phyloP scores from a whole-genome alignment of 2,888 invertebrate species.

The Oeneis ivallda region DNA sequence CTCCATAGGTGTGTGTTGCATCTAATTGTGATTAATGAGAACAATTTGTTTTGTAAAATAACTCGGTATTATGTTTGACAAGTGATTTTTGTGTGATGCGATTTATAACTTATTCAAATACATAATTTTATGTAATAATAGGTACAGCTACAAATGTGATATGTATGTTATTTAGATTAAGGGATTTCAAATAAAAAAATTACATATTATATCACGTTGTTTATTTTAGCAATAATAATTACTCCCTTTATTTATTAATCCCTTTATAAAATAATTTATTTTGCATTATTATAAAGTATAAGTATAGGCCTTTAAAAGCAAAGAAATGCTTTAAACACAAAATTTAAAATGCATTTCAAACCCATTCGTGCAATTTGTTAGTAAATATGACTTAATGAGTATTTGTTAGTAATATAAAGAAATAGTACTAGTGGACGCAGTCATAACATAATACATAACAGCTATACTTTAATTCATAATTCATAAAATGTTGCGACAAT shows the following conservation, averaged over 20 bases:
- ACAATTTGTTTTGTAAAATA: background rate
- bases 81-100: background rate
- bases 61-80: background rate
- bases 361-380: conserved; percentile 41
- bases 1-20: too few relatives aligned
- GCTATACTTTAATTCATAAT: conserved; percentile 32
- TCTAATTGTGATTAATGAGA: too few relatives aligned
- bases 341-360: conserved; percentile 34
- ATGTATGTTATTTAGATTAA: background rate
- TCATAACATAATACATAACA: conserved; percentile 43
- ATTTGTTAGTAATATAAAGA: conserved; percentile 44
- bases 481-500: conserved; percentile 68
- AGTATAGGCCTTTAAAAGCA: conserved; percentile 62
- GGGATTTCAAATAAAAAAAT: conserved; percentile 29
- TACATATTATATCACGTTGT: conserved; percentile 39
- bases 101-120: background rate
- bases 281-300: conserved; percentile 61
- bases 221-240: conserved; percentile 73
- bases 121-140: background rate
- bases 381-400: conserved; percentile 32
- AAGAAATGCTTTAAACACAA: conserved; percentile 35
- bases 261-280: conserved; percentile 69
- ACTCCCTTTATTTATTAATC: conserved; percentile 61
- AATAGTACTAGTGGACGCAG: conserved; percentile 68
- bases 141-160: conserved; percentile 11